These are phyloP conservation scores for Tachysurus vachellii DNA, from an alignment of 2,113 vertebrate genomes.

Conservation along the genomic window DNA sequence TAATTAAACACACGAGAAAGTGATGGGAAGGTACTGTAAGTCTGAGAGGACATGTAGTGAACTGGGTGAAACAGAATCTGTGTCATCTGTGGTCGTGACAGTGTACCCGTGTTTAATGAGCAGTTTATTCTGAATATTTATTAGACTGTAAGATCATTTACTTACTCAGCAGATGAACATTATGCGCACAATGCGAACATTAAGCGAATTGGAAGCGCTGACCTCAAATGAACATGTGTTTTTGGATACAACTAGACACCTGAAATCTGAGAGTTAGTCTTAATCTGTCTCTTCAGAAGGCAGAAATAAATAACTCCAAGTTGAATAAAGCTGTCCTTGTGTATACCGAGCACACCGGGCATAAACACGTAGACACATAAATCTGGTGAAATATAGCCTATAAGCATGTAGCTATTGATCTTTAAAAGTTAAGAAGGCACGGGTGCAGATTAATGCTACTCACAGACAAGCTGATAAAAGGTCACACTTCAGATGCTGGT, in stretches of 20 bases:
- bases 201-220: no score
- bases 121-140: background rate
- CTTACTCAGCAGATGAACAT: background rate
- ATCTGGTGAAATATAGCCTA: slow-evolving; percentile 9
- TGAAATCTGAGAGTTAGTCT: background rate
- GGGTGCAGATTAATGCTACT: background rate
- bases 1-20: no score
- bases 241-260: no score
- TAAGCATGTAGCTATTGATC: slow-evolving; percentile 7
- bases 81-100: no score
- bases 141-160: background rate
- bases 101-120: background rate
- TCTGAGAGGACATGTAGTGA: no score
- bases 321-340: background rate
- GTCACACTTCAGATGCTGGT: background rate
- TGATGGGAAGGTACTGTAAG: no score
- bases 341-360: slow-evolving; percentile 6
- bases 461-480: slow-evolving; percentile 24
- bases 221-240: background rate
- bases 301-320: slow-evolving; percentile 8
- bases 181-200: background rate
- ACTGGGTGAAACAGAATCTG: no score
- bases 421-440: slow-evolving; percentile 7
- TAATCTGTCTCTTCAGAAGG: background rate
- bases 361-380: background rate